Evolutionary conservation across 2,888 invertebrate genomes (phyloP).

Genomic region (Cheilosia scutellata): DNA sequence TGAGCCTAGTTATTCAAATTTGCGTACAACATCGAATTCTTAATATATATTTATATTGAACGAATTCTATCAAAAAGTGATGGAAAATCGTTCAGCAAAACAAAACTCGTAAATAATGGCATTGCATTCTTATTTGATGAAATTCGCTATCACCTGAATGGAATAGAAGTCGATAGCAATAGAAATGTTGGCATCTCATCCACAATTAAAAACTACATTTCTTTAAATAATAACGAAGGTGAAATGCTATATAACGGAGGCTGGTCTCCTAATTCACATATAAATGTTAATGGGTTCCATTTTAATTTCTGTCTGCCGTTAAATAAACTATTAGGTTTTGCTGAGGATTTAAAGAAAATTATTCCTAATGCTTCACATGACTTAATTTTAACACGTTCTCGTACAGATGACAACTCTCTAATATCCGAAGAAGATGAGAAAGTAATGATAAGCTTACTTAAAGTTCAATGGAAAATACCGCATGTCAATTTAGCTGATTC

Average conservation of each 20-base stretch:
- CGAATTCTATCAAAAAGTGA: conserved; percentile 63
- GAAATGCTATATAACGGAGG: conserved; percentile 77
- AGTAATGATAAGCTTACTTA: conserved; percentile 4
- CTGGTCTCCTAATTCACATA: conserved; percentile 65
- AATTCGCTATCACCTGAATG: conserved; percentile 79
- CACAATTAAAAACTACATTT: conserved; percentile 80
- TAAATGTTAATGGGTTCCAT: conserved; percentile 66
- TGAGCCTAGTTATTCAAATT: too few species aligned
- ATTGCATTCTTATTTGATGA: conserved; percentile 47
- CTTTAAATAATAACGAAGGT: conserved; percentile 77
- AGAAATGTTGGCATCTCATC: conserved; percentile 70
- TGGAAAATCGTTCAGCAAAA: conserved; percentile 70
- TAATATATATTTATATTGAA: conserved; percentile 77
- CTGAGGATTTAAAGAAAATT: conserved; percentile 81
- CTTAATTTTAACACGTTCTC: conserved; percentile 77
- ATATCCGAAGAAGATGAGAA: background rate
- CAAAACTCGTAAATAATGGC: conserved; percentile 57
- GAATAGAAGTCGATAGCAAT: conserved; percentile 78
- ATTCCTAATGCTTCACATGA: conserved; percentile 81
- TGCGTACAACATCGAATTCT: conserved; percentile 77
- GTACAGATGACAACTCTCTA: background rate
- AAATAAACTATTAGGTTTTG: conserved; percentile 79
- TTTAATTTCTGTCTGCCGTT: conserved; percentile 79
- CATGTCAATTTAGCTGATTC: conserved; percentile 39
- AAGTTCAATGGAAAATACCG: conserved; percentile 55